Evolutionary conservation across 2,113 vertebrate species (phyloP), one percentile per base, ranked within the genome.

Genomic region (Tetrao urogallus): DNA sequence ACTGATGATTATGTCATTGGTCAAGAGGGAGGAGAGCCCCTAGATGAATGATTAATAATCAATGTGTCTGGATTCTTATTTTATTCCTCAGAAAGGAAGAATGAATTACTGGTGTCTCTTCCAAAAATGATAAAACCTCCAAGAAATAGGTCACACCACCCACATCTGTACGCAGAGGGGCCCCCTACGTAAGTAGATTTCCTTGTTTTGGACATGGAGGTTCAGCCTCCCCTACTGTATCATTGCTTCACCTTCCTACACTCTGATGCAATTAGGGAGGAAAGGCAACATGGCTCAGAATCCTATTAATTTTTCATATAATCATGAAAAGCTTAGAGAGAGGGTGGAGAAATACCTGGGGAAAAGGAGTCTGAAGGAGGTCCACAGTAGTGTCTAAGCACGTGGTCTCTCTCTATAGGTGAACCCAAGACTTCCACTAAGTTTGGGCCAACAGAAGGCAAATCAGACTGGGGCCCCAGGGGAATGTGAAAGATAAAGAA

Each of bases 21-120:
- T 97, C 93, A 97, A 97, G 91, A 95, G 93, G 94, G 89, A 94
- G 97, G 90, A 96, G 93, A 95, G 95, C 94, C 75, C 95, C 78
- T 90, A 97, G 76, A 97, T 96, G 96, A 97, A 96, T 98, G 96
- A 98, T 98, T 97, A 98, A 97, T 98, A 98, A 98, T 98, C 97
- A 98, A 97, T 98, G 97, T 91, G 97, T 96, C 97, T 97, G 96
- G 96, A 94, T 95, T 91, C 73, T 94, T 92, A 90, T 97, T 97
- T 97, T 96, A 97, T 96, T 97, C 95, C 57, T 97, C 75, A 86
- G 94, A 96, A 97, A 95, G 86, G 91, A 97, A 90, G 96, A 96
- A 97, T 94, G 82, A 97, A 97, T 97, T 95, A 90, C 93, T 89
- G 72, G 76, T 94, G 95, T 97, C 89, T 97, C 92, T 97, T 94